Conservation (phyloP, 2,113 vertebrate genomes). For the Octodon degus region DNA sequence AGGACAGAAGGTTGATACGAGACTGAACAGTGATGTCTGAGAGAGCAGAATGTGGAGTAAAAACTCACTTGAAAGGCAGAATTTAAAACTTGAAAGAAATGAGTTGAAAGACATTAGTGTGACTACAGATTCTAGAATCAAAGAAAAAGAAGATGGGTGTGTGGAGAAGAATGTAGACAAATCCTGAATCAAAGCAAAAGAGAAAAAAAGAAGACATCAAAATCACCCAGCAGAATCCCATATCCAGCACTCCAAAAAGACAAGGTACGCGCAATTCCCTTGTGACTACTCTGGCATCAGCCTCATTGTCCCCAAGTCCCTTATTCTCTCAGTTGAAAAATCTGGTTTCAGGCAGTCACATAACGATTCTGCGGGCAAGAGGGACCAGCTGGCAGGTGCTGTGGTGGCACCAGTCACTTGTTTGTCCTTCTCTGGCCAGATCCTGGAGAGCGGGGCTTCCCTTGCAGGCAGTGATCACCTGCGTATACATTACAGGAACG, state of each 20-base stretch:
- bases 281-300: neutral
- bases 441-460: neutral
- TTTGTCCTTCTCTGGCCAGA: neutral
- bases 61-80: neutral
- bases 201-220: neutral
- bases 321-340: neutral
- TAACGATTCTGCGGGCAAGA: neutral
- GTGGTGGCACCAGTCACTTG: neutral
- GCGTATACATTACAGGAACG: rapidly evolving
- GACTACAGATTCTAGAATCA: neutral
- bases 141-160: neutral
- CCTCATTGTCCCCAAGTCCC: neutral
- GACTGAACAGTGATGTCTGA: neutral
- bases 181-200: neutral
- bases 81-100: neutral
- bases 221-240: neutral
- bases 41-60: neutral
- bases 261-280: neutral
- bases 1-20: neutral
- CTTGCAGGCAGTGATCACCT: neutral
- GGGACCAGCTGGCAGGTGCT: too few relatives aligned
- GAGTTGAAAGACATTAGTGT: neutral
- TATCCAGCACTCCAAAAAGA: neutral
- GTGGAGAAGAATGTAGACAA: neutral
- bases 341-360: neutral